Evolutionary conservation across 1,140 invertebrate species (phyloP), one percentile per base, ranked within the genome.

Genomic region (Cydia pomonella): DNA sequence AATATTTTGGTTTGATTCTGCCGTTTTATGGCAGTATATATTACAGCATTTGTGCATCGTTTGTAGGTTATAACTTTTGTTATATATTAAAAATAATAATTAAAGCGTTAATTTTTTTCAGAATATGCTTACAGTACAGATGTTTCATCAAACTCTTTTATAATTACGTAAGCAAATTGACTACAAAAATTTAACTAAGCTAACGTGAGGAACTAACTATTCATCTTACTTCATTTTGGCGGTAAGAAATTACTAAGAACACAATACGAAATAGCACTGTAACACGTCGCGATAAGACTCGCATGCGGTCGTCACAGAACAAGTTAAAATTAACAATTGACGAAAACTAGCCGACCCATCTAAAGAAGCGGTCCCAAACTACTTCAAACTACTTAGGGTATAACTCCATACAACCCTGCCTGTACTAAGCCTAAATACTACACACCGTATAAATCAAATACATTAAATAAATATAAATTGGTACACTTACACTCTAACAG

Each of bases 401-500:
- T 69, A 73, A 76, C 72, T 73, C 71, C 38, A 53, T 38, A 27
- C 33, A 3, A 64, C 73, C 38, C 62, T 47, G 18, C n/a, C 73
- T n/a, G n/a, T 38, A 64, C 27, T 63, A 66, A 74, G 38, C 64
- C 74, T 76, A 79, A n/a, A 81, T 78, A 78, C 79, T 80, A 79
- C 53, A 80, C 47, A 79, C 78, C 74, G 79, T 82, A 82, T 75
- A 82, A 82, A 82, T 80, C 76, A 82, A 59, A 53, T 53, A 53
- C 78, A 79, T 79, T 80, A 81, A 84, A 86, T 86, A 87, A 87
- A 87, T 84, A 82, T 82, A 81, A 80, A 83, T 72, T 80, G 77
- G 76, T 84, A 86, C 84, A 79, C 82, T 84, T 86, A 84, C 73
- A 85, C 77, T 33, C 86, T 86, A 88, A 80, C 86, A 91, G 86